Percentiles rank a stretch among this genome's conserved stretches.
Evolutionary conservation across 2,888 invertebrate species (phyloP).

Genomic region (Torymus aiolomorphi): DNA sequence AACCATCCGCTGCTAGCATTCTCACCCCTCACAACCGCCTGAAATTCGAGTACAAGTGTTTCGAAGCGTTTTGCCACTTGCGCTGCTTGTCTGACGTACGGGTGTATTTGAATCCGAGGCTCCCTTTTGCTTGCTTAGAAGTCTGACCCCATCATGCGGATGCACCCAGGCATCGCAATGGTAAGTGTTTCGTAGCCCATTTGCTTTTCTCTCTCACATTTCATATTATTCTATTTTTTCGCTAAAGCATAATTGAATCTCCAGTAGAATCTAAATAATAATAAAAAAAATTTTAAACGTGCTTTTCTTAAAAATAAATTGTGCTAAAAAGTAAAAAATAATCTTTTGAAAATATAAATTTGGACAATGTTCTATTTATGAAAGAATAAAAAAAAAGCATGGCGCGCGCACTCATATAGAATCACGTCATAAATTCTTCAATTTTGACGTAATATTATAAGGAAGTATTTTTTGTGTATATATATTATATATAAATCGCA

Average conservation of each 20-base stretch:
- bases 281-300: too few species aligned
- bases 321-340: too few species aligned
- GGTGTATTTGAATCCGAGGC: background rate
- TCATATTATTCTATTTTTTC: background rate
- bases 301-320: too few species aligned
- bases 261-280: conserved; percentile 25
- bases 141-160: conserved; percentile 45
- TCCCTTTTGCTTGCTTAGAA: conserved; percentile 25
- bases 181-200: conserved; percentile 64
- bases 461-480: too few species aligned
- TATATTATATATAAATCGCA: too few species aligned
- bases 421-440: too few species aligned
- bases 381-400: background rate
- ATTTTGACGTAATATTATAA: too few species aligned
- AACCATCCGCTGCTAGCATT: background rate
- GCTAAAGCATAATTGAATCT: conserved; percentile 21
- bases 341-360: too few species aligned
- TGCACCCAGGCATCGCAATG: conserved; percentile 56
- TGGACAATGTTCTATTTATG: too few species aligned
- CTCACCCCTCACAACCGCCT: conserved; percentile 61
- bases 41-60: conserved; percentile 64
- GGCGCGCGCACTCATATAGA: too few species aligned
- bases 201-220: conserved; percentile 45
- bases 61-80: conserved; percentile 61
- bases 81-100: conserved; percentile 52